Evolutionary conservation across 2,888 invertebrate species (phyloP).

Genomic region (Eupeodes latifasciatus): DNA sequence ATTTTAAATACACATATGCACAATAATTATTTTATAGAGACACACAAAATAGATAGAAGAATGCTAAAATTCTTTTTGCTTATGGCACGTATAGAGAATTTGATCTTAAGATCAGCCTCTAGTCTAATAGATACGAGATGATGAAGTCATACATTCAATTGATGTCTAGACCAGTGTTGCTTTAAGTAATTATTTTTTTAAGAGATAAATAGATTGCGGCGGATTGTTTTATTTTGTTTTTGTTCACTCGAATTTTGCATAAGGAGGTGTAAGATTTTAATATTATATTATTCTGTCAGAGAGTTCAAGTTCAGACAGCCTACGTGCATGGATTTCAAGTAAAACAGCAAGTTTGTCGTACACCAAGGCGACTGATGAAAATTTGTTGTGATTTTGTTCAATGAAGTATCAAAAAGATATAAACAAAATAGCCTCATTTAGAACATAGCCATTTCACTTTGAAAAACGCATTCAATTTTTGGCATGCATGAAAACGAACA

Average conservation of each 20-base stretch:
- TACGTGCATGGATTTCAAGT: too few species aligned
- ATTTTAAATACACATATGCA: not conserved
- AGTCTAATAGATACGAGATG: not conserved
- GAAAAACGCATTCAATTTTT: too few species aligned
- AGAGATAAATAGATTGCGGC: conserved; percentile 16
- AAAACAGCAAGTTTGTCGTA: too few species aligned
- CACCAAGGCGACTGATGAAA: too few species aligned
- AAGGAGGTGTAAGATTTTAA: not conserved
- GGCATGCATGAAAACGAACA: too few species aligned
- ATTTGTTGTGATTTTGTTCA: too few species aligned
- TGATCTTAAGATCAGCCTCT: conserved; percentile 28
- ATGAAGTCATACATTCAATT: conserved; percentile 38
- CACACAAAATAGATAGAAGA: not conserved
- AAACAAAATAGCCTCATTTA: too few species aligned
- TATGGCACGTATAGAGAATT: not conserved
- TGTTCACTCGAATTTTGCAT: conserved; percentile 16
- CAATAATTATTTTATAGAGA: not conserved
- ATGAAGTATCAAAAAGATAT: too few species aligned
- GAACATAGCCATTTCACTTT: too few species aligned
- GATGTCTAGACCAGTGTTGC: conserved; percentile 26
- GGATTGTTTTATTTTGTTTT: not conserved
- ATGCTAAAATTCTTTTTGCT: conserved; percentile 6
- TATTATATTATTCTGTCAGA: not conserved
- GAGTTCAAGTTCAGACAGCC: not conserved
- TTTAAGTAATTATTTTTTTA: conserved; percentile 6